Percentiles rank a stretch among this genome's conserved stretches.
Evolutionary conservation across 1,140 invertebrate genomes (phyloP).

Genomic region (Gonioctena quinquepunctata): DNA sequence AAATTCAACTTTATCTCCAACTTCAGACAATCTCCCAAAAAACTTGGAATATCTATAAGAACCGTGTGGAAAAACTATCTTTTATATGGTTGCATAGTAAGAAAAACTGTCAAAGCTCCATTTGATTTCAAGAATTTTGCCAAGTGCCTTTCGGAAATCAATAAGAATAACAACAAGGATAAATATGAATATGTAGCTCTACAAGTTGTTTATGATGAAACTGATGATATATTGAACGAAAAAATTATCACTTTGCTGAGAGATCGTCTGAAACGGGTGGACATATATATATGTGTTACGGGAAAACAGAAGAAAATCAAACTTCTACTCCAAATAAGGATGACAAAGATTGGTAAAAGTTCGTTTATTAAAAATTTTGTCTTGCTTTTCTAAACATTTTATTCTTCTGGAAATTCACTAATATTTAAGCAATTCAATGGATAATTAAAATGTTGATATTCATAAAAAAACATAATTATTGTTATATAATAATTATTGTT

Average conservation of each 20-base stretch:
- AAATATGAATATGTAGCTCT: slow-evolving; percentile 33
- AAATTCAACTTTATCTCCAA: slow-evolving; percentile 35
- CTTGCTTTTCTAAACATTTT: too few relatives aligned
- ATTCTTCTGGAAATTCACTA: too few relatives aligned
- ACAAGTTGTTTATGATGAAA: slow-evolving; percentile 27
- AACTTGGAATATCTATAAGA: slow-evolving; percentile 10
- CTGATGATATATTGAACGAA: slow-evolving; percentile 30
- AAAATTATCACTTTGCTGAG: slow-evolving; percentile 27
- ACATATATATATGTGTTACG: background rate
- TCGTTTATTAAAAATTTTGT: too few relatives aligned
- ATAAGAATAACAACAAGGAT: slow-evolving; percentile 31
- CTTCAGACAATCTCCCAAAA: slow-evolving; percentile 20
- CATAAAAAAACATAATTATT: too few relatives aligned
- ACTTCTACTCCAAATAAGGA: too few relatives aligned
- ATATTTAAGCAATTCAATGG: too few relatives aligned
- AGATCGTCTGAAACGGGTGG: background rate
- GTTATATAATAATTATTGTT: too few relatives aligned
- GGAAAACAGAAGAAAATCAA: too few relatives aligned
- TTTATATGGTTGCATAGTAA: slow-evolving; percentile 40
- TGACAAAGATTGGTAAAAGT: too few relatives aligned
- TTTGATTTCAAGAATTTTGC: slow-evolving; percentile 31
- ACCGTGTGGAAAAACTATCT: slow-evolving; percentile 25
- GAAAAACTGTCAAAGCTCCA: slow-evolving; percentile 21
- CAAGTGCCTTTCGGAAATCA: slow-evolving; percentile 35
- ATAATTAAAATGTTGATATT: too few relatives aligned